Percentiles rank a stretch among this genome's conserved stretches.
These are phyloP conservation scores for Centropus unirufus DNA, from an alignment of 2,113 vertebrate genomes.

Conservation along the genomic window DNA sequence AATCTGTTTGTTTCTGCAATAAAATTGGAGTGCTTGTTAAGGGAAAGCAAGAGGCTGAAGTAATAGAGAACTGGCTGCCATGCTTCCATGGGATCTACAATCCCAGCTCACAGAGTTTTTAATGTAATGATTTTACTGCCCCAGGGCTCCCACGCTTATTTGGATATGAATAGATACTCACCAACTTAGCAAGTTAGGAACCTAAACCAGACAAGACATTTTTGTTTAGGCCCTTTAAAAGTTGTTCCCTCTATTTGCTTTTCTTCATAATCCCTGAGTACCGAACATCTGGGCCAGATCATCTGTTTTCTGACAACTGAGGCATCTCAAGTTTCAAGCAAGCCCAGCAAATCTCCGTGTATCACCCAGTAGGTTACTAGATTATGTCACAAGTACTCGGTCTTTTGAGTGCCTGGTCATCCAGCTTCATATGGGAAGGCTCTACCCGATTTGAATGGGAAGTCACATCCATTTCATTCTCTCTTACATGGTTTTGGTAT, in stretches of 20 bases:
- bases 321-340: background rate
- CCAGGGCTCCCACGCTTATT: background rate
- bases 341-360: background rate
- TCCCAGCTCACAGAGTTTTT: background rate
- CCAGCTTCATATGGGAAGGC: background rate
- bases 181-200: constrained; percentile 11
- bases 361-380: background rate
- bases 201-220: constrained; percentile 2
- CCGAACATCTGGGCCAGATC: constrained; percentile 53
- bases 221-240: constrained; percentile 32
- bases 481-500: background rate
- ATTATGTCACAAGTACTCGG: background rate
- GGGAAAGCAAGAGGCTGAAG: background rate
- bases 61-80: background rate
- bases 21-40: background rate
- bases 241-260: constrained; percentile 51
- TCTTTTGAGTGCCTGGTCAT: background rate
- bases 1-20: background rate
- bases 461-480: background rate
- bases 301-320: constrained; percentile 22
- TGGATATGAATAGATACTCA: constrained; percentile 8
- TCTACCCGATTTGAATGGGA: background rate
- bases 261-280: constrained; percentile 26
- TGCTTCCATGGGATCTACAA: background rate
- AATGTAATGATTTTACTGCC: background rate